phyloP scores from a whole-genome alignment of 1,140 invertebrate species.

The Atopsyche davidsoni region DNA sequence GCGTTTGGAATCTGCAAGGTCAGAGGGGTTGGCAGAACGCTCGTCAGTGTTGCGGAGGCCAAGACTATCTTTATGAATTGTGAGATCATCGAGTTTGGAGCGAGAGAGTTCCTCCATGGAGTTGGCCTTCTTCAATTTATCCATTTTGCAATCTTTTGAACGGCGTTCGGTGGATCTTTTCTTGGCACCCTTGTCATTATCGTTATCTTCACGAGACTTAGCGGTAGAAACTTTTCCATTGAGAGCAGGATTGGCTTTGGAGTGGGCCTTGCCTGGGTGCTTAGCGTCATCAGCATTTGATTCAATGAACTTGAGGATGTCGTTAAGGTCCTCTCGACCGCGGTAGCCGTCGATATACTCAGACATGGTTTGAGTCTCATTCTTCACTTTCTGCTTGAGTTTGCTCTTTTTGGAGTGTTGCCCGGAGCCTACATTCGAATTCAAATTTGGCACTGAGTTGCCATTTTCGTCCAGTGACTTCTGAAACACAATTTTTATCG shows the following conservation, averaged over 20 bases:
- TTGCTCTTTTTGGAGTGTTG: conserved; percentile 52
- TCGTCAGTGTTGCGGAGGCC: conserved; percentile 38
- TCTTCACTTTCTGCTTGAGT: conserved; percentile 50
- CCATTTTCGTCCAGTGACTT: conserved; percentile 62
- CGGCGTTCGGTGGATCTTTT: conserved; percentile 43
- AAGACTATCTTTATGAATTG: conserved; percentile 42
- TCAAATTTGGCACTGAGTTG: conserved; percentile 53
- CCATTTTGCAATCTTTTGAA: conserved; percentile 38
- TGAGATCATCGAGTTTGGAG: conserved; percentile 62
- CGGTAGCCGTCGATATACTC: conserved; percentile 61
- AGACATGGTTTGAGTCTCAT: conserved; percentile 55
- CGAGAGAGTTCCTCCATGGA: conserved; percentile 66
- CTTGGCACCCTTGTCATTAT: conserved; percentile 41
- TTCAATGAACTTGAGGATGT: conserved; percentile 53
- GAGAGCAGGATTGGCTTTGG: conserved; percentile 7
- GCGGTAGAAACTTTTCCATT: conserved; percentile 26
- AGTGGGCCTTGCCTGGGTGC: conserved; percentile 34
- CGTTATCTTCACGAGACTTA: conserved; percentile 39
- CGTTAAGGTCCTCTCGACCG: conserved; percentile 53
- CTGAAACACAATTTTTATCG: conserved; percentile 38
- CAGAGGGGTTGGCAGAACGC: conserved; percentile 39
- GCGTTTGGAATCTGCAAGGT: conserved; percentile 18
- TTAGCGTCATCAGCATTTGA: conserved; percentile 38
- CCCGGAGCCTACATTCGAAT: conserved; percentile 47
- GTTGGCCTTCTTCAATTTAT: conserved; percentile 56